phyloP scores from a whole-genome alignment of 1,140 invertebrate genomes.

The Halictus rubicundus region DNA sequence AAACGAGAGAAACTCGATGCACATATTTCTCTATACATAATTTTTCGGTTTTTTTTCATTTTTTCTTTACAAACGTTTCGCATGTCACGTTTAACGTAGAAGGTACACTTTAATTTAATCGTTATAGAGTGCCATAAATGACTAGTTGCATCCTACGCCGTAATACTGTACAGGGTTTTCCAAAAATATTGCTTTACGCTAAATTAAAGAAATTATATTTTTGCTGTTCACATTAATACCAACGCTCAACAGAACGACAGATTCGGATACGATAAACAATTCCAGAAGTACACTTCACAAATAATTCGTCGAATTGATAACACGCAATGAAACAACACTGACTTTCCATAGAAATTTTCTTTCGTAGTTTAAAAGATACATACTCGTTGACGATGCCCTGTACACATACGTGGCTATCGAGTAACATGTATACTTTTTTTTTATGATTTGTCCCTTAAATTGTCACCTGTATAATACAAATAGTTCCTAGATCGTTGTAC shows the following conservation, averaged over 20 bases:
- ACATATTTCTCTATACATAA: not conserved
- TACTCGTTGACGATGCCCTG: constrained; percentile 25
- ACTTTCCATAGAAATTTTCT: not conserved
- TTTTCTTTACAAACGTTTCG: constrained; percentile 12
- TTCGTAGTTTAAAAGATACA: constrained; percentile 20
- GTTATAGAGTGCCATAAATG: constrained; percentile 58
- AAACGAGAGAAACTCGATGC: not conserved
- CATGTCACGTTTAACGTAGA: constrained; percentile 37
- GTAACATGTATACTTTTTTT: constrained; percentile 62
- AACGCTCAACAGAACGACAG: not conserved
- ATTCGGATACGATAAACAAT: not conserved
- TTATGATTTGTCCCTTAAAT: constrained; percentile 70
- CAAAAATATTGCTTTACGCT: not conserved
- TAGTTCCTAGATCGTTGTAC: constrained; percentile 78
- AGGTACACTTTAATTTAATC: constrained; percentile 56
- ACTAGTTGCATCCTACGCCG: constrained; percentile 63
- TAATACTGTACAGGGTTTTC: constrained; percentile 51
- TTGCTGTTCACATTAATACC: not conserved
- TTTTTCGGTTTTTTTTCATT: not conserved
- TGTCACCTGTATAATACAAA: constrained; percentile 72
- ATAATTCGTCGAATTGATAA: not conserved
- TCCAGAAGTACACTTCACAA: not conserved
- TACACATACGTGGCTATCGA: constrained; percentile 64
- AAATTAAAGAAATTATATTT: not conserved
- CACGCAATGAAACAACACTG: constrained; percentile 7